A percentile compares a stretch with the other conserved stretches of the same genome.
phyloP scores from a whole-genome alignment of 2,113 vertebrate genomes.

The Seriola rivoliana region DNA sequence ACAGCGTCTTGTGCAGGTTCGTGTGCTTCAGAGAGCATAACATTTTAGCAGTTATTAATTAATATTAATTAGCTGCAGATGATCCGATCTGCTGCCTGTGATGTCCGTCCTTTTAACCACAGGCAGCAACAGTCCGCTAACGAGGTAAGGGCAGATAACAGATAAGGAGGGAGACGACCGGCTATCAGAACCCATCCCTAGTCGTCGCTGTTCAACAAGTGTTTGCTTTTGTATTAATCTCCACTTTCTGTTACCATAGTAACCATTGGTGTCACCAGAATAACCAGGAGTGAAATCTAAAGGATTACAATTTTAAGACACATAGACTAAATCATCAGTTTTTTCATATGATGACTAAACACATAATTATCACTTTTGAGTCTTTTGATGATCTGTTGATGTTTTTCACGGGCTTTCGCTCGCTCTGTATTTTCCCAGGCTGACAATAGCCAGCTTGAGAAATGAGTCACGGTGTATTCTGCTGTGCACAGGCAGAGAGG shows the following conservation, averaged over 20 bases:
- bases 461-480: slow-evolving; percentile 46
- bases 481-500: slow-evolving; percentile 35
- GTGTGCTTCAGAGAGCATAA: too few species aligned
- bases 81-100: too few species aligned
- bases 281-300: background rate
- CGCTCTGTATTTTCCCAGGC: slow-evolving; percentile 1
- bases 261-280: background rate
- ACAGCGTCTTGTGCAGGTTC: too few species aligned
- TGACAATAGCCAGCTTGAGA: slow-evolving; percentile 35
- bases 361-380: background rate
- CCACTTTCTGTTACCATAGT: background rate
- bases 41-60: too few species aligned
- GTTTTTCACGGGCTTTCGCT: slow-evolving; percentile 4
- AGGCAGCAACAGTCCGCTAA: too few species aligned
- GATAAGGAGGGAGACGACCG: too few species aligned
- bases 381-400: background rate
- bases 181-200: background rate
- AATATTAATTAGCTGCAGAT: too few species aligned
- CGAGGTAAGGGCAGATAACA: too few species aligned
- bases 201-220: background rate
- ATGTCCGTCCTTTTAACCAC: too few species aligned
- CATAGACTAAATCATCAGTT: background rate
- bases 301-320: background rate
- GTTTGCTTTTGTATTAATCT: background rate
- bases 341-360: slow-evolving; percentile 9